Percentiles rank a stretch among this genome's conserved stretches.
These are phyloP conservation scores for Xerus rutilus DNA, from an alignment of 2,797 vertebrate genomes.

Conservation along the genomic window DNA sequence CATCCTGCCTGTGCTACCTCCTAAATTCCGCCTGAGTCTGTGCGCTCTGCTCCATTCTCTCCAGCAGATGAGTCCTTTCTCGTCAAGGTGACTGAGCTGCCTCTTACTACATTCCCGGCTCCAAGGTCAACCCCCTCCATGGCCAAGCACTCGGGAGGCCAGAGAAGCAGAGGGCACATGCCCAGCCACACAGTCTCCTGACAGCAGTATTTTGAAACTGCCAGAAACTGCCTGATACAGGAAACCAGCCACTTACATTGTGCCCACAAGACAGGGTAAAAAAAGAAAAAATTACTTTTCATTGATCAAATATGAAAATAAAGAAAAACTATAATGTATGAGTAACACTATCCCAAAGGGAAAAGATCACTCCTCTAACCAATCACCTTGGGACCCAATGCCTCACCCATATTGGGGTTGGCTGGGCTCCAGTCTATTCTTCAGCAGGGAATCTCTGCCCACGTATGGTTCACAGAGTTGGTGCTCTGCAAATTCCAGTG, in stretches of 20 bases:
- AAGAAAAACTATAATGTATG: neutral
- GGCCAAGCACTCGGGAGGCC: neutral
- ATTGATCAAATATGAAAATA: constrained; percentile 16
- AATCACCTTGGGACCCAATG: neutral
- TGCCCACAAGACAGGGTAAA: neutral
- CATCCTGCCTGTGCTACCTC: neutral
- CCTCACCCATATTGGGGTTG: neutral
- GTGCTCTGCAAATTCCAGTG: neutral
- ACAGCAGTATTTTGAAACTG: constrained; percentile 2
- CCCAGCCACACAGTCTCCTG: neutral
- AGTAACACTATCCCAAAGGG: neutral
- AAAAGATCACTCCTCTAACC: neutral
- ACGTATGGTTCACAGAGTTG: neutral
- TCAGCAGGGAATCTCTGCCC: neutral
- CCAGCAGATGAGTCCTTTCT: neutral
- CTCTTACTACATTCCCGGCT: neutral
- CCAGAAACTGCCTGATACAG: neutral
- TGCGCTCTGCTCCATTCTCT: neutral
- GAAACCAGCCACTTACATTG: neutral
- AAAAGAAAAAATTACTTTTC: neutral
- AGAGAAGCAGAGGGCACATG: neutral
- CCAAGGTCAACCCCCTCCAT: neutral
- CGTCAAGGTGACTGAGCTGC: neutral
- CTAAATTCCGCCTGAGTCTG: neutral
- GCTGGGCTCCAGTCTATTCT: neutral